A percentile compares a stretch with the other conserved stretches of the same genome.
phyloP scores from a whole-genome alignment of 2,113 vertebrate genomes.

The Hyperoodon ampullatus region DNA sequence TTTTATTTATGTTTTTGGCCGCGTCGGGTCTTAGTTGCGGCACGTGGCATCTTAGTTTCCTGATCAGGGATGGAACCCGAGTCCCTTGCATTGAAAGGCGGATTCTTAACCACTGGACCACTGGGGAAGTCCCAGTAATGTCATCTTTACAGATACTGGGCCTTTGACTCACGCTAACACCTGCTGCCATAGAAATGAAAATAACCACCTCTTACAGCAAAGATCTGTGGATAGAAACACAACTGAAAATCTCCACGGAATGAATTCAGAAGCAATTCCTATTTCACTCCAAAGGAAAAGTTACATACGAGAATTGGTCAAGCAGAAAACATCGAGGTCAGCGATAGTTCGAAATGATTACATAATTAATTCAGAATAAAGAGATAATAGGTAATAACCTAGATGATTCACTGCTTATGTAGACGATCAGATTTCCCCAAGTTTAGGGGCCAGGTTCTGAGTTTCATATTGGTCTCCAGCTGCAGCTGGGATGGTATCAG shows the following conservation, averaged over 20 bases:
- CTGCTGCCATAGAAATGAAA: background rate
- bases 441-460: background rate
- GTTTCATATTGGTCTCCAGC: background rate
- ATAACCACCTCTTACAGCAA: background rate
- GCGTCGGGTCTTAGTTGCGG: too few relatives aligned
- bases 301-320: background rate
- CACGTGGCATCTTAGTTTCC: too few relatives aligned
- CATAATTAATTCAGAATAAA: slow-evolving; percentile 26
- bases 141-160: background rate
- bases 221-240: background rate
- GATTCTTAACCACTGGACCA: too few relatives aligned
- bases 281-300: background rate
- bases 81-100: too few relatives aligned
- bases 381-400: background rate
- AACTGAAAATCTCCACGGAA: background rate
- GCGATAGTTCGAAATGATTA: background rate
- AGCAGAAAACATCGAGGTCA: background rate
- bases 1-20: too few relatives aligned
- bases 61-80: too few relatives aligned
- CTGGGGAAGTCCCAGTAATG: too few relatives aligned
- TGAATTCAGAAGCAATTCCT: background rate
- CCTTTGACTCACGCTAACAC: background rate
- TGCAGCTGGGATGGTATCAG: background rate
- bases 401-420: background rate
- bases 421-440: background rate